Evolutionary conservation across 2,888 invertebrate species (phyloP).

Genomic region (Drosophila putrida): DNA sequence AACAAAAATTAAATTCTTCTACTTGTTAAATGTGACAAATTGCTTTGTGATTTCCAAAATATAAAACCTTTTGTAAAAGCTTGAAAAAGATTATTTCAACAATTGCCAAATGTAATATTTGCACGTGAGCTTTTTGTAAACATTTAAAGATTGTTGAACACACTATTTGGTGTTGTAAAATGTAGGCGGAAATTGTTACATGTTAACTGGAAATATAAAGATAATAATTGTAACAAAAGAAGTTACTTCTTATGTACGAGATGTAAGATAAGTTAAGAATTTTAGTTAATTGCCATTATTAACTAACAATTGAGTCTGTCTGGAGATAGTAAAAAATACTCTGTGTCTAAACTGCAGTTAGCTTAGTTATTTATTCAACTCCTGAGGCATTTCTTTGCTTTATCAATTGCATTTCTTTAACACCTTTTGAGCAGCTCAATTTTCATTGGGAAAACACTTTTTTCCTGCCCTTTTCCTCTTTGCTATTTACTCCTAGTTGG

Average conservation of each 20-base stretch:
- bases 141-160: conserved; percentile 1
- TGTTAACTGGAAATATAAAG: background rate
- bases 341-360: background rate
- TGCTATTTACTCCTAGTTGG: background rate
- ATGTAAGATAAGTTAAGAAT: background rate
- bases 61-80: background rate
- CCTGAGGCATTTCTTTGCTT: background rate
- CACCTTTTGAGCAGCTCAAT: conserved; percentile 12
- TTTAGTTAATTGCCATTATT: background rate
- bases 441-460: conserved; percentile 1
- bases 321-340: background rate
- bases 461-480: background rate
- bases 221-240: background rate
- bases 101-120: conserved; percentile 1
- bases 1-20: conserved; percentile 15
- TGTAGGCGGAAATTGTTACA: conserved; percentile 17
- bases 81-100: background rate
- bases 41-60: conserved; percentile 10
- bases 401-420: background rate
- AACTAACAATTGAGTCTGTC: background rate
- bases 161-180: conserved; percentile 1
- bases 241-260: background rate
- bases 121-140: conserved; percentile 15
- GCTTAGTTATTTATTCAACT: conserved; percentile 1
- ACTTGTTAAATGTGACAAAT: conserved; percentile 35